These are phyloP conservation scores for Dasysyrphus albostriatus DNA, from an alignment of 2,888 invertebrate genomes.

Conservation along the genomic window DNA sequence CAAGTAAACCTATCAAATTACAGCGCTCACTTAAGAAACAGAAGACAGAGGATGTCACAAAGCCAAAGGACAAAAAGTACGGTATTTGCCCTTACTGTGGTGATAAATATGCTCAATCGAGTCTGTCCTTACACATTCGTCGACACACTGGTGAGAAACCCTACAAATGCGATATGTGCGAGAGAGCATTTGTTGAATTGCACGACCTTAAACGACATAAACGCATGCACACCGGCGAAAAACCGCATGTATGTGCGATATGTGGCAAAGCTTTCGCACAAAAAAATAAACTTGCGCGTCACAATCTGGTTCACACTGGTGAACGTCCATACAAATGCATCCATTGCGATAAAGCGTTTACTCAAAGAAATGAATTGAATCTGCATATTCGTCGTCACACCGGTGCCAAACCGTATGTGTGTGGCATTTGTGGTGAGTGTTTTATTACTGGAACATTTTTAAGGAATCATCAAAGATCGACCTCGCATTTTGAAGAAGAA, in stretches of 20 bases:
- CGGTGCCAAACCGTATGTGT: constrained; percentile 87
- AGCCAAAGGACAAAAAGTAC: constrained; percentile 80
- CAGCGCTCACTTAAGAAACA: constrained; percentile 77
- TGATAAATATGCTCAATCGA: constrained; percentile 86
- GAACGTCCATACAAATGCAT: constrained; percentile 86
- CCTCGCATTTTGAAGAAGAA: constrained; percentile 84
- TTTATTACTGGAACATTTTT: constrained; percentile 88
- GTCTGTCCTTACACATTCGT: constrained; percentile 87
- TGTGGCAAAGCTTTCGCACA: constrained; percentile 85
- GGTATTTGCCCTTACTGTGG: constrained; percentile 86
- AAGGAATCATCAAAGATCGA: constrained; percentile 87
- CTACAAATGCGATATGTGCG: constrained; percentile 86
- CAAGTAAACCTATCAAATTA: not conserved
- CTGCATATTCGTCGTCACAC: constrained; percentile 89
- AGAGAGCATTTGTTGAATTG: constrained; percentile 86
- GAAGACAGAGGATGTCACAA: not conserved
- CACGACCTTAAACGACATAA: constrained; percentile 86
- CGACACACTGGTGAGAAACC: constrained; percentile 88
- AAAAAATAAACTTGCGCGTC: constrained; percentile 86
- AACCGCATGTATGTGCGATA: constrained; percentile 84
- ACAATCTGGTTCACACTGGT: constrained; percentile 86
- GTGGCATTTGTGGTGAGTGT: constrained; percentile 88
- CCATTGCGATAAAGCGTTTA: constrained; percentile 84
- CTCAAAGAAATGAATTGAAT: constrained; percentile 90
- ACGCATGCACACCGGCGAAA: constrained; percentile 86